Base-by-base conservation (phyloP, 2,113 vertebrate species). In the Hirundichthys speculiger region DNA sequence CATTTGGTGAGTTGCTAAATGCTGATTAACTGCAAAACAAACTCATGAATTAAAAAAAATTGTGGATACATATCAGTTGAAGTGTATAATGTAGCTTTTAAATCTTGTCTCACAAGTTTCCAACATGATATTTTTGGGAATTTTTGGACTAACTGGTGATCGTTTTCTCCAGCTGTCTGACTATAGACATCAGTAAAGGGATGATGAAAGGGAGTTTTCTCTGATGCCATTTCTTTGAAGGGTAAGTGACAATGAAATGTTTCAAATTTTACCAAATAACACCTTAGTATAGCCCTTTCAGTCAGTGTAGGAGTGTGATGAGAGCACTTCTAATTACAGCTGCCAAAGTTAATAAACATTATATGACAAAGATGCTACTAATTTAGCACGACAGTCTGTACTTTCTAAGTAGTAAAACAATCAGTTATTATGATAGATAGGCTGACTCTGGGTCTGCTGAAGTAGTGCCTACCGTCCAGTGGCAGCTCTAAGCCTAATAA, bases 401-500 rank as follows among this genome's bases (percentile, higher is more conserved):
- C 20, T 80, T 73, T 79, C 15, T 43, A 24, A n/a, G 22, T 27
- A 52, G 24, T 42, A 41, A 64, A 57, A 72, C 59, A 71, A 51
- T 63, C 62, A 72, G 47, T 73, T 27, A 55, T 71, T 61, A 52
- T 27, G 30, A 52, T 34, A 22, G 47, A 68, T 54, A 64, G 53
- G 20, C n/a, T 12, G 45, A 56, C 21, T 43, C 4, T 58, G 51
- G 54, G 54, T 68, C 39, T 73, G 71, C 71, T 60, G 54, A 27
- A 56, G 65, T 45, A 18, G 59, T 45, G 45, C 63, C 47, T 65
- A 69, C 71, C 64, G 76, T 75, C 43, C 77, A 50, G 80, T 77
- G 78, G 77, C 71, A 80, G 76, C 73, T 59, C 70, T 38, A 56
- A 69, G 69, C 72, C 71, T 85, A 84, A 84, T 86, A 82, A 86